Base-by-base conservation (phyloP, 30 jellyfish, hydroid and myxozoan genomes). In the Pelagia noctiluca region DNA sequence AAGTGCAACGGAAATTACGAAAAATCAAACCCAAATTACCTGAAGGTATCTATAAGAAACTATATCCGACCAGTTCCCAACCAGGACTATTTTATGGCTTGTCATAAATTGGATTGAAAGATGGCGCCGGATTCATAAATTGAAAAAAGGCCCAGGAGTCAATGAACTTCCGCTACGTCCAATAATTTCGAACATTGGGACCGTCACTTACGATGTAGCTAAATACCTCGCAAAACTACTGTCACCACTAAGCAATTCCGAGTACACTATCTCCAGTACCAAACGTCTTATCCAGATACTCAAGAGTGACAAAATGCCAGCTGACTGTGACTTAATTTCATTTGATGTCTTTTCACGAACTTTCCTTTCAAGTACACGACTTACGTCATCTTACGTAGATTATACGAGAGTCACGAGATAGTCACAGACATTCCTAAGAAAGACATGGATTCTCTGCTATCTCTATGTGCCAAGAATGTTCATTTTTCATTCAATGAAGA, bases 141-240 rank as follows among this genome's bases (percentile, higher is more conserved):
- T 48, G 62, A 48, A 48, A 48, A 11, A 13, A 11, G 62, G 62
- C 62, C 13, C 13, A 48, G 62, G 62, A 48, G 62, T 48, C 13
- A n/a, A 48, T 48, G n/a, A 48, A 48, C 62, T 48, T 48, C 62
- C 62, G 18, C 13, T 48, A 11, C 62, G 62, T 11, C 62, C 62
- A 48, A 48, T 48, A 11, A n/a, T 48, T 48, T 48, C 62, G 13
- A 48, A 48, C 62, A 11, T 48, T 11, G 62, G 62, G 18, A 48
- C 72, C 72, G 29, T 24, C 35, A 60, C 72, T n/a, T 60, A 60
- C 72, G 72, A 60, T n/a, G 35, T 26, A 60, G 72, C 72, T 26
- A 60, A 60, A 60, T 60, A 60, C 72, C 35, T 60, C 34, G 29
- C 72, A 60, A 60, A 60, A 26, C 35, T 60, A 60, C 35, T 60